Base-by-base conservation (phyloP, 2,888 invertebrate species). In the Caenorhabditis zanzibari region DNA sequence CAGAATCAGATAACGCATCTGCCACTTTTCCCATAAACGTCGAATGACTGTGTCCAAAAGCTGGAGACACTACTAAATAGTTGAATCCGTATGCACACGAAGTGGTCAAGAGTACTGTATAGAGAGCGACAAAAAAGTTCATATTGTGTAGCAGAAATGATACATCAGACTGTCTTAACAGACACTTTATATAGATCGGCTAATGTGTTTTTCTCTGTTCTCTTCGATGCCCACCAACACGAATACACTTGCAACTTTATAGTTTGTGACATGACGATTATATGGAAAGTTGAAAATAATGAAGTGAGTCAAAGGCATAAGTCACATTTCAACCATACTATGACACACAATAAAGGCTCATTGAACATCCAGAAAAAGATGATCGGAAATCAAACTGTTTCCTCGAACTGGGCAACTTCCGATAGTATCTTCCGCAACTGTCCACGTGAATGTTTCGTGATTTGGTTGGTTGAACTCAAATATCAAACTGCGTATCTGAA, bases 31-130 rank as follows among this genome's bases (percentile, higher is more conserved):
- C 72, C 32, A 72, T 41, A 47, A 72, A 80, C 10, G 72, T 80
- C 7, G 66, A 66, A 72, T 86, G 86, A 35, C 80, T 80, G 47
- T 86, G 86, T 38, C 74, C 86, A 24, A 86, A 76, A 3, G 49
- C 54, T 10, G 81, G 81, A 24, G 75, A 81, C 6, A 75, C 12
- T 12, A 81, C 75, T 41, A 81, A 24, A 49, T 54, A 81, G 47
- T 81, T 75, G 41, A 64, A 75, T 12, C 58, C n/a, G 35, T 16
- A 47, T 0, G 32, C 4, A 10, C 7, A n/a, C 6, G 47, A 19
- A 35, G 12, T 14, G 4, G 68, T 47, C 16, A 24, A 6, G 10
- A 66, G 32, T 22, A 58, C 1, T 3, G 38, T 12, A 2, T 19
- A 7, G 7, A 66, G 24, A 41, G 12, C 2, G n/a, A n/a, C 38